Conservation (phyloP, 2,797 vertebrate genomes). For the Lateolabrax maculatus region DNA sequence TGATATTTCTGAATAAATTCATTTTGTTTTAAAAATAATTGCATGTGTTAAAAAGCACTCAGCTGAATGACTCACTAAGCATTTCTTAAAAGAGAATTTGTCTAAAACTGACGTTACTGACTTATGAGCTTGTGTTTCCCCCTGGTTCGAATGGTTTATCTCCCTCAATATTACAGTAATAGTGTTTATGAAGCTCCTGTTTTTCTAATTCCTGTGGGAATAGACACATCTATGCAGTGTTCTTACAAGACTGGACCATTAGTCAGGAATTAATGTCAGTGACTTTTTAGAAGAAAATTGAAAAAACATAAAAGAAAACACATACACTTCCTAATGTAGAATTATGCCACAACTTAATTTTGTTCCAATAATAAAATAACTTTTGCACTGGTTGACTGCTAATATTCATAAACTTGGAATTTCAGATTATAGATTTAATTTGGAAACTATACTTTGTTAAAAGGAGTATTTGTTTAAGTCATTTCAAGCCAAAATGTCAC, state of each 20-base stretch:
- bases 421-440: not conserved
- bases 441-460: not conserved
- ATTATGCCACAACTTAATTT: not conserved
- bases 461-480: not conserved
- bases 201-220: not conserved
- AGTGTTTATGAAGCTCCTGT: not conserved
- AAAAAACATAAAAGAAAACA: not conserved
- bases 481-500: not conserved
- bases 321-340: not conserved
- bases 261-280: not conserved
- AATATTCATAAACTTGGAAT: not conserved
- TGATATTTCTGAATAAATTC: slow-evolving; percentile 4
- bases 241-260: not conserved
- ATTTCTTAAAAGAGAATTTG: slow-evolving; percentile 7
- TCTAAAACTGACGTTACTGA: not conserved
- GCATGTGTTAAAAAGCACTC: not conserved
- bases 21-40: slow-evolving; percentile 19
- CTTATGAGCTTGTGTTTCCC: not conserved
- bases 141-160: not conserved
- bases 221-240: not conserved
- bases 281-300: not conserved
- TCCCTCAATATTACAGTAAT: not conserved
- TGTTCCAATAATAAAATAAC: not conserved
- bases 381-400: not conserved
- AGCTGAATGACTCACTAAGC: slow-evolving; percentile 2